Evolutionary conservation across 2,113 vertebrate species (phyloP).

Genomic region (Heteronetta atricapilla): DNA sequence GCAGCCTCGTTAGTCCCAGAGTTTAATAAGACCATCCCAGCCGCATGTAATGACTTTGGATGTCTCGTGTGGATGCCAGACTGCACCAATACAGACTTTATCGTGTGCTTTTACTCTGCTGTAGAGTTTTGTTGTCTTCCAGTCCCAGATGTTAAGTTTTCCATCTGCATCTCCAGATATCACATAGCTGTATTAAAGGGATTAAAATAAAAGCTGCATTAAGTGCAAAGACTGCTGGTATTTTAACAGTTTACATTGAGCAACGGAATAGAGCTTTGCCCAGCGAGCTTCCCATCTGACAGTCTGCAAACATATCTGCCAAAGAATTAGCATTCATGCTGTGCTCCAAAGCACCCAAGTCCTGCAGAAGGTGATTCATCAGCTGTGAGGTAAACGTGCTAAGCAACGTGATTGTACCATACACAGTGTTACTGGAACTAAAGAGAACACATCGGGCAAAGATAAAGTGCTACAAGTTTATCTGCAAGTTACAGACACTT

Average conservation of each 20-base stretch:
- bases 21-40: constrained; percentile 97
- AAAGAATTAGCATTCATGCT: not conserved
- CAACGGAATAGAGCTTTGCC: not conserved
- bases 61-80: constrained; percentile 98
- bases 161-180: constrained; percentile 99
- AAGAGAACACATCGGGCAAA: not conserved
- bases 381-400: not conserved
- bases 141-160: constrained; percentile 98
- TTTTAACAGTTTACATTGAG: not conserved
- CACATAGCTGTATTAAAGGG: constrained; percentile 84
- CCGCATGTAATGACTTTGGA: constrained; percentile 98
- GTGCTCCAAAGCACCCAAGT: not conserved
- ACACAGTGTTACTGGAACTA: not conserved
- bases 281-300: not conserved
- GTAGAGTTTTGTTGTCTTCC: constrained; percentile 99
- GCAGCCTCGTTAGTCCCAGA: constrained; percentile 86
- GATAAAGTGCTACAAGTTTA: not conserved
- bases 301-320: not conserved
- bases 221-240: not conserved
- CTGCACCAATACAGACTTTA: constrained; percentile 96
- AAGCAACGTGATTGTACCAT: not conserved
- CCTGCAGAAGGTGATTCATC: constrained; percentile 16
- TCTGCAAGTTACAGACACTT: not conserved
- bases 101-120: constrained; percentile 97
- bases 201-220: not conserved